Conservation (phyloP, 2,888 invertebrate genomes). For the Eucera pruinosa region DNA sequence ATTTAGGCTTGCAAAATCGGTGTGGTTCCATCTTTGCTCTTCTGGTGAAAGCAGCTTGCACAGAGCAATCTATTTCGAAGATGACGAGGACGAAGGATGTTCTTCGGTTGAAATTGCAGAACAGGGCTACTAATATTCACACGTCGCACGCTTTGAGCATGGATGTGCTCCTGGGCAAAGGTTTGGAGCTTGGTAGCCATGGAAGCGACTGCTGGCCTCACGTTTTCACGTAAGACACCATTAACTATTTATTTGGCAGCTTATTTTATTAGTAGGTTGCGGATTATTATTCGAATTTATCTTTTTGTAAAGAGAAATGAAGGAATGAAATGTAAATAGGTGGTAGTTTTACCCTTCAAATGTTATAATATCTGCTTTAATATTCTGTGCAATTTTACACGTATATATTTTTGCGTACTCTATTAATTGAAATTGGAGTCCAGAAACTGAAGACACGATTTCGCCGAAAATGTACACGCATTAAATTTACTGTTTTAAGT, state of each 20-base stretch:
- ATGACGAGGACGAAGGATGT: slow-evolving; percentile 83
- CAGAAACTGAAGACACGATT: no score
- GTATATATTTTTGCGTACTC: no score
- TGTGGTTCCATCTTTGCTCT: slow-evolving; percentile 96
- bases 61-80: slow-evolving; percentile 85
- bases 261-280: no score
- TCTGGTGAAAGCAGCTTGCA: slow-evolving; percentile 95
- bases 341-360: no score
- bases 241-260: neutral
- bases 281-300: no score
- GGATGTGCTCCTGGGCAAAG: slow-evolving; percentile 94
- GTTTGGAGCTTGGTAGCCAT: slow-evolving; percentile 96
- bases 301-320: no score
- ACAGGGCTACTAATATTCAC: slow-evolving; percentile 90
- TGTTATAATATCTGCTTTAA: no score
- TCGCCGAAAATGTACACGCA: no score
- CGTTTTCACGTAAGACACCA: slow-evolving; percentile 89
- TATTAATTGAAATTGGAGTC: no score
- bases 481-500: no score
- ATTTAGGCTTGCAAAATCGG: slow-evolving; percentile 91
- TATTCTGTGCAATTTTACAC: no score
- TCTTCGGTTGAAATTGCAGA: slow-evolving; percentile 83
- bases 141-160: slow-evolving; percentile 96
- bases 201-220: slow-evolving; percentile 98
- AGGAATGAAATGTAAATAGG: no score